Conservation (phyloP, 2,888 invertebrate species). For the Parthenolecanium corni region DNA sequence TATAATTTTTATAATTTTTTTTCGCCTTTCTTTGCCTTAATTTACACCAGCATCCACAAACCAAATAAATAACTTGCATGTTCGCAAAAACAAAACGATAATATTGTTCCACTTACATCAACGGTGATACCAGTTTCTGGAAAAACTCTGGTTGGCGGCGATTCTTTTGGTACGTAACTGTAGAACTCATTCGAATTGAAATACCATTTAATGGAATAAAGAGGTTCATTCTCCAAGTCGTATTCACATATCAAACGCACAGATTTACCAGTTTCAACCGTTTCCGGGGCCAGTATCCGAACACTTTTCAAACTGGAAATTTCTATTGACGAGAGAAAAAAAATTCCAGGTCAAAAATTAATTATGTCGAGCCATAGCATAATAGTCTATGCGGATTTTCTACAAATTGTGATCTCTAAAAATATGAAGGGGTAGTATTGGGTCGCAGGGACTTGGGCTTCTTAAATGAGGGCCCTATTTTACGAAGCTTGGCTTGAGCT, state of each 20-base stretch:
- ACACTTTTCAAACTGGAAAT: conserved; percentile 20
- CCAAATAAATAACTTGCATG: too few relatives aligned
- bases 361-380: too few relatives aligned
- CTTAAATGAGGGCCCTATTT: too few relatives aligned
- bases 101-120: conserved; percentile 49
- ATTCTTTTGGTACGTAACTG: conserved; percentile 58
- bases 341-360: too few relatives aligned
- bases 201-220: conserved; percentile 69
- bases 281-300: conserved; percentile 37
- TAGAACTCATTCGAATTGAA: conserved; percentile 62
- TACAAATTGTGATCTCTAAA: too few relatives aligned
- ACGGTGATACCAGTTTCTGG: conserved; percentile 52
- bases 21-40: not conserved
- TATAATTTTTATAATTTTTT: not conserved
- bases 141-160: conserved; percentile 57
- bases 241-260: conserved; percentile 46
- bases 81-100: not conserved
- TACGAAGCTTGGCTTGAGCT: too few relatives aligned
- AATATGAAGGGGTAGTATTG: too few relatives aligned
- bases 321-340: not conserved
- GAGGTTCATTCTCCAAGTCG: conserved; percentile 50
- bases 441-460: too few relatives aligned
- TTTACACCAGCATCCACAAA: too few relatives aligned
- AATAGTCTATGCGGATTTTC: too few relatives aligned
- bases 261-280: conserved; percentile 46